Evolutionary conservation across 2,113 vertebrate species (phyloP).

Genomic region (Myrmecobius fasciatus): DNA sequence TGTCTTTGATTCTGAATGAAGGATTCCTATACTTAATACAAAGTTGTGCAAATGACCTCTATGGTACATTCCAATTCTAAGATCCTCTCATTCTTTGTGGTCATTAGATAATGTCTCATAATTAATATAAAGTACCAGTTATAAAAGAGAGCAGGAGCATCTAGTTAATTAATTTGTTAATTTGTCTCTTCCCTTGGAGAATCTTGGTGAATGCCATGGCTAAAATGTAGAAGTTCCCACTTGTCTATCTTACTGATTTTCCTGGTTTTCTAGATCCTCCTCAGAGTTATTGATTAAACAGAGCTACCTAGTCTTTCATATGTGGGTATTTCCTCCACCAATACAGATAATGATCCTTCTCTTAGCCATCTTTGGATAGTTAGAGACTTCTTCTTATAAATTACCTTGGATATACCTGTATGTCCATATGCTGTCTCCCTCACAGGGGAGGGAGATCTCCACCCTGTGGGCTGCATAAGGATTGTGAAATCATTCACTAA

Average conservation of each 20-base stretch:
- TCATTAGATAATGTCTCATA: background rate
- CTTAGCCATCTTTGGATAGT: background rate
- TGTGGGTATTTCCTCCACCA: background rate
- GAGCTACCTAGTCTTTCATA: conserved; percentile 59
- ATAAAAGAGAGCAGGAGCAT: conserved; percentile 41
- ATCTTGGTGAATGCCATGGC: conserved; percentile 34
- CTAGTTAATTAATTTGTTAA: conserved; percentile 50
- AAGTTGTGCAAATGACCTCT: background rate
- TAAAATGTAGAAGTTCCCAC: conserved; percentile 51
- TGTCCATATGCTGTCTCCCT: background rate
- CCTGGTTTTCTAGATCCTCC: conserved; percentile 62
- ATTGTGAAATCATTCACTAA: no score
- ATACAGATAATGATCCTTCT: background rate
- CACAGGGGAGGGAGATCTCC: no score
- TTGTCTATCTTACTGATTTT: conserved; percentile 60
- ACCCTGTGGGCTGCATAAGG: no score
- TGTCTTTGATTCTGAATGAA: background rate
- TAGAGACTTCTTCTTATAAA: background rate
- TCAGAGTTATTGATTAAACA: conserved; percentile 65
- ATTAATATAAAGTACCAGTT: conserved; percentile 25
- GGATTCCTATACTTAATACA: background rate
- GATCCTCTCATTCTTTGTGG: conserved; percentile 12
- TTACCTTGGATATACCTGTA: background rate
- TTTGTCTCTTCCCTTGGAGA: conserved; percentile 54
- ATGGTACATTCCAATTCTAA: conserved; percentile 47